These are phyloP conservation scores for Latrodectus elegans DNA, from an alignment of 2,888 invertebrate species.

Conservation along the genomic window DNA sequence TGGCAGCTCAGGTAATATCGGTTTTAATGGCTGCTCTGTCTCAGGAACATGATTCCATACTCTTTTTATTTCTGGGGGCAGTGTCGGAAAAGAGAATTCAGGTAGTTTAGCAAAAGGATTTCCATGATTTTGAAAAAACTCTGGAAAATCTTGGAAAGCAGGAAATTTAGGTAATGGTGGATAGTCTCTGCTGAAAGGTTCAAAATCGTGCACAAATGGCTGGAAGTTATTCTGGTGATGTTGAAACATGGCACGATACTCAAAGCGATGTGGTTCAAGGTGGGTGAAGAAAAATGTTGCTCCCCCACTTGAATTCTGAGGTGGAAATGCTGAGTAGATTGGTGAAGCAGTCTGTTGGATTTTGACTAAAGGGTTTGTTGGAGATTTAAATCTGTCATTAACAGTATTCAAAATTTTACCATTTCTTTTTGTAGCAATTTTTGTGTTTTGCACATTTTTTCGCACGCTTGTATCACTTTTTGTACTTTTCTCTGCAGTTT, in stretches of 20 bases:
- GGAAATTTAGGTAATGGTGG: slow-evolving; percentile 59
- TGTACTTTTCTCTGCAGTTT: neutral
- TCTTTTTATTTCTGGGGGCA: slow-evolving; percentile 50
- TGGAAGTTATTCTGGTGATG: slow-evolving; percentile 45
- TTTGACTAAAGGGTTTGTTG: slow-evolving; percentile 20
- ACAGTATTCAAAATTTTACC: neutral
- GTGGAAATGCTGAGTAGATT: slow-evolving; percentile 22
- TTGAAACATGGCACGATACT: slow-evolving; percentile 69
- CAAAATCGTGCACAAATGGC: slow-evolving; percentile 61
- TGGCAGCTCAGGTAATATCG: neutral
- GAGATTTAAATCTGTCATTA: neutral
- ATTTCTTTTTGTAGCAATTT: neutral
- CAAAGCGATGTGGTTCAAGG: slow-evolving; percentile 70
- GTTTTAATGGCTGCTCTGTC: slow-evolving; percentile 10
- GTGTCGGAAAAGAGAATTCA: slow-evolving; percentile 48
- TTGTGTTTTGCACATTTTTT: neutral
- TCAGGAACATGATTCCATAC: slow-evolving; percentile 32
- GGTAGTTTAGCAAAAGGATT: slow-evolving; percentile 37
- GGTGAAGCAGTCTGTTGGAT: slow-evolving; percentile 31
- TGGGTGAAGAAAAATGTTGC: slow-evolving; percentile 70
- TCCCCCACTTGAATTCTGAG: slow-evolving; percentile 47
- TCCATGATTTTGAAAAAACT: slow-evolving; percentile 44
- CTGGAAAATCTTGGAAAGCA: slow-evolving; percentile 40
- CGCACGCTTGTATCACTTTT: slow-evolving; percentile 6
- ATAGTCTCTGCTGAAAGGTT: slow-evolving; percentile 41